Base-by-base conservation (phyloP, 2,797 vertebrate genomes). In the Muscicapa striata region DNA sequence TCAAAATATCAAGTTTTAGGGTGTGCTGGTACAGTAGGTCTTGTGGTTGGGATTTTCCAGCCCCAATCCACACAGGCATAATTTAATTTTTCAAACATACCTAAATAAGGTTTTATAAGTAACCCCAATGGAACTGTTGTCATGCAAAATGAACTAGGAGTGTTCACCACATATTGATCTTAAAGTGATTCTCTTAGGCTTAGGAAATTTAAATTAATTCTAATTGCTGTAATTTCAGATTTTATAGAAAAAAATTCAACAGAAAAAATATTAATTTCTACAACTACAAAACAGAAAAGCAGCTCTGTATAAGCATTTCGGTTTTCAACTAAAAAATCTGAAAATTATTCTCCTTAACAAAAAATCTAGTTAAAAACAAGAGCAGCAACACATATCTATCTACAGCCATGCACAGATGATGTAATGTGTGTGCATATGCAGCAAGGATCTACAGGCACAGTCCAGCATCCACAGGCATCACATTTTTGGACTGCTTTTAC, bases 1-100 rank as follows among this genome's bases (percentile, higher is more conserved):
- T 58, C 30, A 24, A 19, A 58, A 64, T 17, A 27, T 18, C 3
- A 13, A 18, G 11, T 63, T 74, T 46, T 7, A 48, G 19, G 17
- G 24, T 32, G 34, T 2, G 38, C 6, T 11, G 26, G 43, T 23
- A 43, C 18, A 57, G 49, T 2, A 52, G 21, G 40, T 15, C n/a
- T 69, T 69, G 40, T 10, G 24, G 57, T 2, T 54, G 62, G 41
- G 30, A 15, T 63, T 84, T 84, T 78, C 43, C 69, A 67, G 57
- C 51, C 74, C n/a, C 2, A 1, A 58, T 34, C 12, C 13, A 34
- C 10, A 11, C 3, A 81, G 58, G 15, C 0, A 1, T 41, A 45
- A 76, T 63, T 59, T 83, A 68, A 48, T 59, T 84, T 68, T 76
- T 81, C 40, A 69, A 66, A 59, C 9, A 23, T 17, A 69, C 17